A percentile compares a stretch with the other conserved stretches of the same genome.
phyloP scores from a whole-genome alignment of 2,888 invertebrate genomes.

The Mayetiola destructor region DNA sequence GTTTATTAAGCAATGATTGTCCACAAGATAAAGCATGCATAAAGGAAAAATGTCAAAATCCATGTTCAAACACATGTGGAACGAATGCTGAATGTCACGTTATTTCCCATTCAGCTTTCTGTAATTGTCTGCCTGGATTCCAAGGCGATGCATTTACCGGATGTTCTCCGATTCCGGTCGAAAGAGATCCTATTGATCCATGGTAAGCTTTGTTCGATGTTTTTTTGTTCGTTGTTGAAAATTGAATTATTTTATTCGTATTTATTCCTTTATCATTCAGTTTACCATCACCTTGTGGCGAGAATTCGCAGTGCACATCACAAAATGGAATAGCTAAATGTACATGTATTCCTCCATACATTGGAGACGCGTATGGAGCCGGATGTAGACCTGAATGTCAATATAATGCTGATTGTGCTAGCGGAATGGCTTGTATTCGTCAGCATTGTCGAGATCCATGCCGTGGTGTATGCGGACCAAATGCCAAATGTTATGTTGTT shows the following conservation, averaged over 20 bases:
- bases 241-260: neutral
- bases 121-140: conserved; percentile 60
- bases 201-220: conserved; percentile 77
- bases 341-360: conserved; percentile 74
- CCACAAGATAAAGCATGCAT: conserved; percentile 63
- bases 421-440: conserved; percentile 61
- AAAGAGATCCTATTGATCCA: conserved; percentile 38
- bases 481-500: conserved; percentile 66
- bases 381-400: conserved; percentile 79
- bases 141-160: conserved; percentile 76
- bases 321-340: conserved; percentile 56
- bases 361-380: conserved; percentile 72
- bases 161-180: conserved; percentile 45
- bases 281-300: conserved; percentile 70
- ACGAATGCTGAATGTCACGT: conserved; percentile 65
- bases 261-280: too few relatives aligned
- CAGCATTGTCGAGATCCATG: conserved; percentile 79
- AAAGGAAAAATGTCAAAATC: conserved; percentile 66
- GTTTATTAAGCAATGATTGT: conserved; percentile 70
- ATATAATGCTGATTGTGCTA: conserved; percentile 65
- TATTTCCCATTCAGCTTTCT: conserved; percentile 65
- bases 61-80: conserved; percentile 65
- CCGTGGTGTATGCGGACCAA: conserved; percentile 65
- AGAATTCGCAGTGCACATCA: conserved; percentile 64
- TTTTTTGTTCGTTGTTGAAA: conserved; percentile 1